Base-by-base conservation (phyloP, 1,140 invertebrate genomes). In the Dysdera silvatica region DNA sequence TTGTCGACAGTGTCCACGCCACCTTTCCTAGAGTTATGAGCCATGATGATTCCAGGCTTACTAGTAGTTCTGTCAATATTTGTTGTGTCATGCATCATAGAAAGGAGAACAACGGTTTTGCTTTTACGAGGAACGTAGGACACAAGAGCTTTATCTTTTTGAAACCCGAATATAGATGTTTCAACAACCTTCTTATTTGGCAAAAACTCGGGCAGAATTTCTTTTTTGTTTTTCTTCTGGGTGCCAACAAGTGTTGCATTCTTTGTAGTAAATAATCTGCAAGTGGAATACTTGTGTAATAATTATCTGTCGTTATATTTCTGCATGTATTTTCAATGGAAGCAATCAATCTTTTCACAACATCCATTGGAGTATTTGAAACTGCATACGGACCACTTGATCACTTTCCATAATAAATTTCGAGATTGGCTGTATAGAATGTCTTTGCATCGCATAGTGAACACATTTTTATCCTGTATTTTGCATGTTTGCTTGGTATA, bases 1-100 rank as follows among this genome's bases (percentile, higher is more conserved):
- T 78, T 68, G 56, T 80, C 75, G n/a, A 78, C 52, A 6, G 67
- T 72, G 59, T 79, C 77, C 2, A 79, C 76, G 35, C 74, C 78
- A 32, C 74, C 73, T 73, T 80, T 80, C 2, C 72, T 75, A 37
- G 54, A 57, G 68, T 76, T 78, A 68, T 79, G 80, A 53, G 70
- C 70, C n/a, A 67, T 33, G 49, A 78, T 71, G 28, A 80, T 76
- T 26, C 76, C 68, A 40, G 75, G 74, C 66, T 77, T 77, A 29
- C 67, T 52, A 57, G 26, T 56, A 14, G 32, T 52, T 62, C 31
- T 57, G n/a, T 66, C 52, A 29, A 70, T 57, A 3, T 23, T 41
- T 6, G 14, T 33, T 26, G 61, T 53, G 47, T 69, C 26, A 33
- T 71, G 70, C 52, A 58, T 47, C 14, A 62, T 63, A n/a, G 49